Base-by-base conservation (phyloP, 1,140 invertebrate species). In the Drosophila punjabiensis region DNA sequence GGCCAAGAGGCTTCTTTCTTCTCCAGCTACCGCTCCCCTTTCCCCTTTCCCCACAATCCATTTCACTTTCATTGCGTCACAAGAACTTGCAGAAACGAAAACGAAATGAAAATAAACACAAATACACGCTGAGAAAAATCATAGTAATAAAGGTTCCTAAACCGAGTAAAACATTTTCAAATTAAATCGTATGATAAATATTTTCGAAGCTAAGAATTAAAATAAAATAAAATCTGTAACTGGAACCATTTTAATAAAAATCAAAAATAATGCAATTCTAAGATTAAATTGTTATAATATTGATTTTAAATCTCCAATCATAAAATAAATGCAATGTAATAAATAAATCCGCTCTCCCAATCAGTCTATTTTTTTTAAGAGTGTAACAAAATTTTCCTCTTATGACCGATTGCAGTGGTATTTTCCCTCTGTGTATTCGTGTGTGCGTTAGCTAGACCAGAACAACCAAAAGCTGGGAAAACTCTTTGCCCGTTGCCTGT, bases 11-110 rank as follows among this genome's bases (percentile, higher is more conserved):
- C 47, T 71, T 24, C 48, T 9, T 50, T 50, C n/a, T 24, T 20
- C 45, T 10, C n/a, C 30, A 16, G 60, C 39, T 74, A 13, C 43
- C 11, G 11, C 11, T 47, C 18, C 43, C 5, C 45, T 47, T 10
- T 18, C 18, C 5, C 45, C 24, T 24, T 52, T 39, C 39, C 70
- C 43, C 43, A 0, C 37, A 37, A 24, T 32, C 55, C 69, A 74
- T 74, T 79, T 79, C 55, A 71, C 50, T 71, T 79, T 79, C 67
- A 79, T 77, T 76, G 73, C 76, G 76, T 79, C 76, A 79, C 67
- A 71, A 71, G 53, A 77, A 69, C 69, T 74, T 43, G 37, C 69
- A 73, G 47, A 62, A 43, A 43, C 45, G 68, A 58, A 74, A 74
- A 43, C 18, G 52, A 71, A 69, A 59, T 59, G 28, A 58, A 43